Conservation (phyloP, 2,888 invertebrate species). For the Alviniconcha strummeri region DNA sequence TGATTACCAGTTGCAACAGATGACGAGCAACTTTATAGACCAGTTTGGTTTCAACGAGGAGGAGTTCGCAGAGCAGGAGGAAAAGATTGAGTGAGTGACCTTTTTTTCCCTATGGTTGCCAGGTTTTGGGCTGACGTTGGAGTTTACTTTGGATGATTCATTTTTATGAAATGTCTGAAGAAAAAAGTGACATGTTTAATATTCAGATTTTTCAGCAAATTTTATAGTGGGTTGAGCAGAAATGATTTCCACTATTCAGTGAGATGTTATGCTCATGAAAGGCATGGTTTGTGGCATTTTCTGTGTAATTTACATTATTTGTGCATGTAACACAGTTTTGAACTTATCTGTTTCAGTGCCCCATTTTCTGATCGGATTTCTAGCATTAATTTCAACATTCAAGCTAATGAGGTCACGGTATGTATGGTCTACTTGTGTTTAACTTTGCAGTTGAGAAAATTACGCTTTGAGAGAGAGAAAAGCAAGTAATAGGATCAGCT, state of each 20-base stretch:
- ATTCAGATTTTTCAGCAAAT: too few relatives aligned
- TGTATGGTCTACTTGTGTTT: slow-evolving; percentile 43
- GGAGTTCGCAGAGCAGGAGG: slow-evolving; percentile 79
- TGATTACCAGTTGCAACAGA: slow-evolving; percentile 80
- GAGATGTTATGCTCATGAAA: too few relatives aligned
- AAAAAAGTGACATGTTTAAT: too few relatives aligned
- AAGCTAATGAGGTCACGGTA: slow-evolving; percentile 67
- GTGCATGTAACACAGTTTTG: too few relatives aligned
- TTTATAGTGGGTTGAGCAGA: too few relatives aligned
- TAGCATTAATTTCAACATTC: slow-evolving; percentile 70
- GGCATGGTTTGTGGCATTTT: too few relatives aligned
- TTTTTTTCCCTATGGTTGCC: background rate
- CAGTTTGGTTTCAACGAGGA: slow-evolving; percentile 80
- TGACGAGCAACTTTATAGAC: slow-evolving; percentile 79
- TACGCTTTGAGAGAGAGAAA: too few relatives aligned
- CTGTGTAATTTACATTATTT: too few relatives aligned
- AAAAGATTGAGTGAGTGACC: slow-evolving; percentile 71
- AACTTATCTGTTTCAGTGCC: slow-evolving; percentile 50
- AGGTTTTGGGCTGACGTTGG: background rate
- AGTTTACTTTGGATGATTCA: background rate
- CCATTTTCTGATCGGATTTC: slow-evolving; percentile 70
- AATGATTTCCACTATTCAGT: too few relatives aligned
- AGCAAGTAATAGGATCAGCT: too few relatives aligned
- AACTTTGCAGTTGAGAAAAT: too few relatives aligned
- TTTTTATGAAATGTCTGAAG: too few relatives aligned